Conservation (phyloP, 2,888 invertebrate species). For the Cerceris ruficornis region DNA sequence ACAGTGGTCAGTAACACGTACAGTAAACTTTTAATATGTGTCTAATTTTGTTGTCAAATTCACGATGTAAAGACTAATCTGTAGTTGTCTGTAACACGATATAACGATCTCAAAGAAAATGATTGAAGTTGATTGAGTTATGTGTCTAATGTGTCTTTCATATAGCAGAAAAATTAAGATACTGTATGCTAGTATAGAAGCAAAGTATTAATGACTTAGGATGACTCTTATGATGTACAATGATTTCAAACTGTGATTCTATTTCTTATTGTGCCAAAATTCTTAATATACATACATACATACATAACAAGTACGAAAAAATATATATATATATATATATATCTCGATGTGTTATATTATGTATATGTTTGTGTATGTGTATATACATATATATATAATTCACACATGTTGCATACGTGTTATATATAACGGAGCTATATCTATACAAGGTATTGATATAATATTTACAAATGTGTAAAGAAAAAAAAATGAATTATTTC, state of each 20-base stretch:
- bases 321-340: conserved; percentile 53
- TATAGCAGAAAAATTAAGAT: conserved; percentile 32
- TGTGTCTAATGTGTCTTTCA: conserved; percentile 39
- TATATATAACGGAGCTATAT: conserved; percentile 62
- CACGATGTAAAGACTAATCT: conserved; percentile 29
- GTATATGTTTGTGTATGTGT: conserved; percentile 47
- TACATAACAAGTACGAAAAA: conserved; percentile 45
- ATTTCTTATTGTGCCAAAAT: conserved; percentile 80
- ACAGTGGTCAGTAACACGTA: conserved; percentile 45
- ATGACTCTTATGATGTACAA: conserved; percentile 77
- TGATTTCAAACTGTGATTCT: conserved; percentile 80
- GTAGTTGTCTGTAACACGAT: conserved; percentile 36
- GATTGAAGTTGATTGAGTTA: conserved; percentile 44
- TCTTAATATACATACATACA: conserved; percentile 71
- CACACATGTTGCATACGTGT: conserved; percentile 45
- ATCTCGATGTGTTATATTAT: conserved; percentile 39
- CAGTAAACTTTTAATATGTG: conserved; percentile 27
- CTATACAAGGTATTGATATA: conserved; percentile 69
- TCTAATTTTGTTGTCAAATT: conserved; percentile 36
- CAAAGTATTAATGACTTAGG: conserved; percentile 54
- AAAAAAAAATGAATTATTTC: conserved; percentile 60
- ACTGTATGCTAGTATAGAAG: conserved; percentile 47
- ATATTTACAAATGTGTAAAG: conserved; percentile 68
- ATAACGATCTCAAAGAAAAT: conserved; percentile 21
- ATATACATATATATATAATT: conserved; percentile 57